Evolutionary conservation across 2,113 vertebrate genomes (phyloP).

Genomic region (Ancistrus triradiatus): DNA sequence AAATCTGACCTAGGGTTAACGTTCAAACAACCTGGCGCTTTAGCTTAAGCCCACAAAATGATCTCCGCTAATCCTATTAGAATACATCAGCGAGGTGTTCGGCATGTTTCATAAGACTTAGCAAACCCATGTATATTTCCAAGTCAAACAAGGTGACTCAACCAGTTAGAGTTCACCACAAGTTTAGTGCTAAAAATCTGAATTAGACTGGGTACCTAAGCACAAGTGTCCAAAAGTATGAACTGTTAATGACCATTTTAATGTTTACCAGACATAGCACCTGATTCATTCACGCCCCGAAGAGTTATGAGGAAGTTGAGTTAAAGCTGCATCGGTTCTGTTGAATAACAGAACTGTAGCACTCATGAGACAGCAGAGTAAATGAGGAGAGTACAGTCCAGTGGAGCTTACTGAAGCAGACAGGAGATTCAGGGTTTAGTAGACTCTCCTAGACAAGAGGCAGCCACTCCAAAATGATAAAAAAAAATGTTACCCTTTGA

Average conservation of each 20-base stretch:
- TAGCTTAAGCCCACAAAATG: neutral
- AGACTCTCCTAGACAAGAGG: neutral
- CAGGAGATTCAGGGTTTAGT: conserved; percentile 14
- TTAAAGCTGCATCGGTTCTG: no score
- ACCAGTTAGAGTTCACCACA: neutral
- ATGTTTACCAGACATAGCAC: no score
- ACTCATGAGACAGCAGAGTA: neutral
- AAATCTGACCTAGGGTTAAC: neutral
- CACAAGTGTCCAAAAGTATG: no score
- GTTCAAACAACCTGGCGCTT: neutral
- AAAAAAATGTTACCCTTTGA: no score
- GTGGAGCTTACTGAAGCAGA: neutral
- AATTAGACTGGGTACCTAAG: no score
- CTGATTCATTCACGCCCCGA: no score
- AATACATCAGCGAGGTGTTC: neutral
- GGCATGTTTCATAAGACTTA: no score
- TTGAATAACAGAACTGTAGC: neutral
- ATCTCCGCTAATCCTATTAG: conserved; percentile 16
- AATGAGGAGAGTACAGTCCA: neutral
- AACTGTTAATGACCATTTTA: no score
- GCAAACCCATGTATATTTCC: no score
- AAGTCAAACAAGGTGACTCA: neutral
- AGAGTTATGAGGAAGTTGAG: no score
- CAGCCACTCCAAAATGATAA: no score
- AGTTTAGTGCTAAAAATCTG: no score